Evolutionary conservation across 2,888 invertebrate genomes (phyloP).

Genomic region (Clanis bilineata): DNA sequence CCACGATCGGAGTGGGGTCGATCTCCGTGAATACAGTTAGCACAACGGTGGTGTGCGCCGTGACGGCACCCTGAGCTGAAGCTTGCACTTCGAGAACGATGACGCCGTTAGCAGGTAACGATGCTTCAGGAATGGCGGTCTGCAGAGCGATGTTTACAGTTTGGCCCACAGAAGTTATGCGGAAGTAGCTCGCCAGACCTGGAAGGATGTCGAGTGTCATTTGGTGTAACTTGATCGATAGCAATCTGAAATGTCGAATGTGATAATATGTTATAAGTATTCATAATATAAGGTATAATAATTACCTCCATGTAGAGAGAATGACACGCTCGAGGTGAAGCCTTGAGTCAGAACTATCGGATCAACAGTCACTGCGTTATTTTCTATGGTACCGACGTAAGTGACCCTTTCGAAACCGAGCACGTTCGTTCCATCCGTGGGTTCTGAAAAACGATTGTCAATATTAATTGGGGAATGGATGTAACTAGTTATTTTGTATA

Average conservation of each 20-base stretch:
- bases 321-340: slow-evolving; percentile 31
- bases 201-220: slow-evolving; percentile 16
- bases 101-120: slow-evolving; percentile 27
- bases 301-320: slow-evolving; percentile 23
- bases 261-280: not conserved
- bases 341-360: slow-evolving; percentile 37
- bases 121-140: slow-evolving; percentile 20
- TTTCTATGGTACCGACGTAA: slow-evolving; percentile 34
- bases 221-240: not conserved
- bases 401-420: slow-evolving; percentile 29
- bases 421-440: slow-evolving; percentile 13
- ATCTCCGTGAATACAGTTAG: slow-evolving; percentile 12
- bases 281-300: no score
- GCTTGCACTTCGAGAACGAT: not conserved
- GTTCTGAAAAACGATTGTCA: slow-evolving; percentile 20
- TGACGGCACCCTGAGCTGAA: not conserved
- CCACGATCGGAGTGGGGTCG: slow-evolving; percentile 20
- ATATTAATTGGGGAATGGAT: not conserved
- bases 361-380: slow-evolving; percentile 24
- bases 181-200: slow-evolving; percentile 1
- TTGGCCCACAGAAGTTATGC: slow-evolving; percentile 14
- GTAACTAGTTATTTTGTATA: not conserved
- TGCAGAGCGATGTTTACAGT: slow-evolving; percentile 22
- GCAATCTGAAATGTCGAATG: not conserved
- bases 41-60: slow-evolving; percentile 22